phyloP scores from a whole-genome alignment of 2,888 invertebrate genomes.

The Dexiosoma caninum region DNA sequence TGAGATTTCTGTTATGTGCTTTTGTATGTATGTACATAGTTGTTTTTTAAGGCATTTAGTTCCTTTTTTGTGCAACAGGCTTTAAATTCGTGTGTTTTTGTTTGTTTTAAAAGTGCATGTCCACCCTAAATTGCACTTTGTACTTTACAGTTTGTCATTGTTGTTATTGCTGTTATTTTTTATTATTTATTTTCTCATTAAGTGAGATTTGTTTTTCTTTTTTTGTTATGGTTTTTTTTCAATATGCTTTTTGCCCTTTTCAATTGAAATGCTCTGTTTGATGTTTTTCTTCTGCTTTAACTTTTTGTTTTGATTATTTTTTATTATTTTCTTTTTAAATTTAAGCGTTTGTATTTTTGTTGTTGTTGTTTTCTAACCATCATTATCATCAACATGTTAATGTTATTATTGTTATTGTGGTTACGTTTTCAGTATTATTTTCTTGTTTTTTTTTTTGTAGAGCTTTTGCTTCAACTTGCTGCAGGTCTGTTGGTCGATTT shows the following conservation, averaged over 20 bases:
- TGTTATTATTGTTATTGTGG: slow-evolving; percentile 44
- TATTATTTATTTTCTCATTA: background rate
- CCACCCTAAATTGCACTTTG: slow-evolving; percentile 60
- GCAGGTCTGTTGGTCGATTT: background rate
- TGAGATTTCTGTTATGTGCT: background rate
- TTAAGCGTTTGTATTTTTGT: background rate
- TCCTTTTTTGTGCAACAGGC: slow-evolving; percentile 47
- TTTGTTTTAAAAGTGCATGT: slow-evolving; percentile 22
- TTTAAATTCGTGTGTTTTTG: background rate
- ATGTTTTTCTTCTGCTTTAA: slow-evolving; percentile 12
- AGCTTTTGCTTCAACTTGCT: background rate
- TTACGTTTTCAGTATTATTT: slow-evolving; percentile 14
- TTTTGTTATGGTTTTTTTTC: too few relatives aligned
- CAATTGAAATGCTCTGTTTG: slow-evolving; percentile 42
- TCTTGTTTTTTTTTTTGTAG: background rate
- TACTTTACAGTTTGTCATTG: slow-evolving; percentile 43
- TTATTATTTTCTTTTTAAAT: slow-evolving; percentile 16
- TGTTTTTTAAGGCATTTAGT: background rate
- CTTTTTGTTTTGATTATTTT: slow-evolving; percentile 48
- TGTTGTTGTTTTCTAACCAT: slow-evolving; percentile 60
- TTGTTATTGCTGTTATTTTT: slow-evolving; percentile 23
- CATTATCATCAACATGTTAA: slow-evolving; percentile 1
- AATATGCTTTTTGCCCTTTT: slow-evolving; percentile 51
- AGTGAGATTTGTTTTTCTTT: slow-evolving; percentile 46
- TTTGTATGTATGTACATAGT: background rate